Evolutionary conservation across 2,888 invertebrate species (phyloP), one percentile per base, ranked within the genome.

Genomic region (Beris morrisii): DNA sequence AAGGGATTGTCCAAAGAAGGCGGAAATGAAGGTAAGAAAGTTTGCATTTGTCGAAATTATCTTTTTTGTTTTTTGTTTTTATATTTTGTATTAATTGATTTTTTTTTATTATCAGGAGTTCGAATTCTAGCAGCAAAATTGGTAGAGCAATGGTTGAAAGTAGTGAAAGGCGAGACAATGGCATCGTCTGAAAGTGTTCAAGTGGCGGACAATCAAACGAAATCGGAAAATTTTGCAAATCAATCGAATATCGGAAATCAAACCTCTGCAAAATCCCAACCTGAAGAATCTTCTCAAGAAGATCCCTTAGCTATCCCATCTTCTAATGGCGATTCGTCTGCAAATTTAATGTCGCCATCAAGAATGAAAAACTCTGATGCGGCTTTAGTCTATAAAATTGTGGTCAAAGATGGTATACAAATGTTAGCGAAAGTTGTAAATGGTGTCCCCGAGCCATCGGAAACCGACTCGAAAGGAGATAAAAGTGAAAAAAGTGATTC

Each of bases 111-210:
- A 84, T 22, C 76, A 92, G 92, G 85, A 76, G 89, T 93, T 66
- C 86, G 90, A 76, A 85, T 87, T 66, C 82, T 93, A 73, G 92
- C 95, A 12, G 86, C 87, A 66, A 88, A 89, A 74, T 83, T 95
- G 67, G 95, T 95, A 32, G 92, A 93, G 75, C 91, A 91, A 77
- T 95, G 95, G 95, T 83, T 95, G 73, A 90, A 90, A 79, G 90
- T 93, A 66, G 93, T 95, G 2, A 93, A 94, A 79, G 90, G 89
- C 68, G 88, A 89, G 80, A 83, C 85, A 67, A 84, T 44, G 53
- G 61, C 59, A 5, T 44, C 58, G 43, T 12, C 48, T 7, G 54
- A 67, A 31, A 4, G 13, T 52, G 6, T 59, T 3, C 45, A 55
- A 22, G 44, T 30, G 12, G 30, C 28, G 13, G 11, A 38, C 38